Evolutionary conservation across 1,140 invertebrate genomes (phyloP).

Genomic region (Aphidius gifuensis): DNA sequence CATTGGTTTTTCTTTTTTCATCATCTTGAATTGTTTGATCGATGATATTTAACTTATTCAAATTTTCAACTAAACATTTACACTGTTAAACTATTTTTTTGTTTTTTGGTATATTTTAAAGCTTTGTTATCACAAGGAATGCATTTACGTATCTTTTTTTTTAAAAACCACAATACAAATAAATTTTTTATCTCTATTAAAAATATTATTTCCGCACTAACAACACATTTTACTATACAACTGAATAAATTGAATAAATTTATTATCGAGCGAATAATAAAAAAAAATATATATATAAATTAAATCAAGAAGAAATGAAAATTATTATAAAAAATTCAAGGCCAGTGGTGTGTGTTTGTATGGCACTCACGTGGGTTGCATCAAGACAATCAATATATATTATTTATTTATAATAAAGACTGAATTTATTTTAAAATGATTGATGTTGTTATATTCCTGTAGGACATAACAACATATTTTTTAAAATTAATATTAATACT

Average conservation of each 20-base stretch:
- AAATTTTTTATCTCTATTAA: too few species aligned
- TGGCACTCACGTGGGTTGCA: constrained; percentile 2
- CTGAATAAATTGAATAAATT: background rate
- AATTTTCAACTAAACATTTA: constrained; percentile 1
- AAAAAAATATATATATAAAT: background rate
- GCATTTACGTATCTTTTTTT: too few species aligned
- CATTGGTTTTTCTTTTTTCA: constrained; percentile 81
- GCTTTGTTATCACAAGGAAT: too few species aligned
- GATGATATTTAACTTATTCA: background rate
- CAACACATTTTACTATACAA: too few species aligned
- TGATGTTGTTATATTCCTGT: too few species aligned
- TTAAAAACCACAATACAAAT: too few species aligned
- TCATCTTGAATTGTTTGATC: constrained; percentile 53
- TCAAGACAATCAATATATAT: background rate
- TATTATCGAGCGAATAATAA: background rate
- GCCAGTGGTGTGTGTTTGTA: constrained; percentile 1
- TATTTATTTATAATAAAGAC: too few species aligned
- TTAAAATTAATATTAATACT: too few species aligned
- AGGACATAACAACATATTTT: too few species aligned
- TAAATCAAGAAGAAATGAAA: background rate
- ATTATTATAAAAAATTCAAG: constrained; percentile 3
- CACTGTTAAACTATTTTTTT: background rate
- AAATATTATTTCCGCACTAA: too few species aligned
- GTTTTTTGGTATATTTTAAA: background rate
- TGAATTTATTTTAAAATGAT: too few species aligned